Conservation (phyloP, 2,888 invertebrate species). For the Idaea dimidiata region DNA sequence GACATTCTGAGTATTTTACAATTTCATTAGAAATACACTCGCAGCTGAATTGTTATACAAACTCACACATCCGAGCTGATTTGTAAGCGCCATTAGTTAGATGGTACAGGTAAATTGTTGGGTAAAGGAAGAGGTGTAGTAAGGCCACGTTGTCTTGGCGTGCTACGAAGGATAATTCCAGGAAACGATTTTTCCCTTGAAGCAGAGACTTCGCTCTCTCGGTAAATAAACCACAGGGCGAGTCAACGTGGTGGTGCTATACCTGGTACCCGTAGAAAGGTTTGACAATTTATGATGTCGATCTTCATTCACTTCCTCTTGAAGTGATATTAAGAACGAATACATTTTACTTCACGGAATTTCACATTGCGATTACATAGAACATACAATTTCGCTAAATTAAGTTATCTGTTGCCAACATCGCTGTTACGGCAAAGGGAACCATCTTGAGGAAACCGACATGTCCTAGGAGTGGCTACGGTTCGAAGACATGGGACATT, state of each 20-base stretch:
- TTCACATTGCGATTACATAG: neutral
- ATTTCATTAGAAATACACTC: neutral
- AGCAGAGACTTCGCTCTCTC: neutral
- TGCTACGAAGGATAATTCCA: neutral
- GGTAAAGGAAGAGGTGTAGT: neutral
- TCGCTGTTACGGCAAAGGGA: no score
- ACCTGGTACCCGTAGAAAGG: neutral
- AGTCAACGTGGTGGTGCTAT: neutral
- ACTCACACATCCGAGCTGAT: neutral
- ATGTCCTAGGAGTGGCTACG: no score
- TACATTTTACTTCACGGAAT: neutral
- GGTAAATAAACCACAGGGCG: neutral
- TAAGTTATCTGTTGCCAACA: neutral
- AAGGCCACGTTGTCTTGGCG: neutral
- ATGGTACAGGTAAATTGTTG: neutral
- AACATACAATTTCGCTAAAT: neutral
- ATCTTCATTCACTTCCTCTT: constrained; percentile 1
- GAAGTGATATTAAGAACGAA: neutral
- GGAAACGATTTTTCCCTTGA: no score
- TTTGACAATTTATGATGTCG: neutral
- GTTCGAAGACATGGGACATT: no score
- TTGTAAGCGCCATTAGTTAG: neutral
- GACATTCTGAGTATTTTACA: neutral
- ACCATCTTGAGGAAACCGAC: no score
- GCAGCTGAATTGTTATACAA: neutral